A percentile compares a stretch with the other conserved stretches of the same genome.
Evolutionary conservation across 2,888 invertebrate genomes (phyloP).

Genomic region (Nomada ruficornis): DNA sequence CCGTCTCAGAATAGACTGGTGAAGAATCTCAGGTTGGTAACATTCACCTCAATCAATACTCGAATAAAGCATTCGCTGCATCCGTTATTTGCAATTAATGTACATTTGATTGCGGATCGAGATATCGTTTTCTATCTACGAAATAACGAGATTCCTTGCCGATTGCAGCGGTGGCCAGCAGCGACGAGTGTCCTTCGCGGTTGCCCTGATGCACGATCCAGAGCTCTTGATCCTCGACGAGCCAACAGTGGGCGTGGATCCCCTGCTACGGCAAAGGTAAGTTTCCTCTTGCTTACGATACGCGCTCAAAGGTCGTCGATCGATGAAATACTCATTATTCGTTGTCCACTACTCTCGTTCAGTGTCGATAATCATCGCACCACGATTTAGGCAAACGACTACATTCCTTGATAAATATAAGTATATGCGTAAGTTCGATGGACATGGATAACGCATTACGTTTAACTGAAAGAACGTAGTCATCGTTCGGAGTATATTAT

Average conservation of each 20-base stretch:
- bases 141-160: constrained; percentile 10
- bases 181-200: constrained; percentile 95
- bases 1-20: constrained; percentile 93
- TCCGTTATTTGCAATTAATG: too few species aligned
- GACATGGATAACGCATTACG: too few species aligned
- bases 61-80: too few species aligned
- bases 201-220: constrained; percentile 96
- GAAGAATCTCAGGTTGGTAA: constrained; percentile 88
- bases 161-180: constrained; percentile 93
- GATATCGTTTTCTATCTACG: neutral
- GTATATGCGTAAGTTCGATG: too few species aligned
- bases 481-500: too few species aligned
- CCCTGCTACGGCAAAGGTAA: constrained; percentile 91
- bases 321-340: neutral
- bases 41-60: too few species aligned
- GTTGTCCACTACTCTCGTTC: too few species aligned
- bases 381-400: neutral
- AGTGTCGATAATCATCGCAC: too few species aligned
- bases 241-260: constrained; percentile 97
- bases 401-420: too few species aligned
- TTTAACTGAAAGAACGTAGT: too few species aligned
- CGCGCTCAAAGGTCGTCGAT: neutral
- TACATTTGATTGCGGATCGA: too few species aligned
- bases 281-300: neutral
- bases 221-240: constrained; percentile 96